Percentiles rank a stretch among this genome's conserved stretches.
Conservation (phyloP, 2,888 invertebrate genomes). For the Drosophila kokeensis region DNA sequence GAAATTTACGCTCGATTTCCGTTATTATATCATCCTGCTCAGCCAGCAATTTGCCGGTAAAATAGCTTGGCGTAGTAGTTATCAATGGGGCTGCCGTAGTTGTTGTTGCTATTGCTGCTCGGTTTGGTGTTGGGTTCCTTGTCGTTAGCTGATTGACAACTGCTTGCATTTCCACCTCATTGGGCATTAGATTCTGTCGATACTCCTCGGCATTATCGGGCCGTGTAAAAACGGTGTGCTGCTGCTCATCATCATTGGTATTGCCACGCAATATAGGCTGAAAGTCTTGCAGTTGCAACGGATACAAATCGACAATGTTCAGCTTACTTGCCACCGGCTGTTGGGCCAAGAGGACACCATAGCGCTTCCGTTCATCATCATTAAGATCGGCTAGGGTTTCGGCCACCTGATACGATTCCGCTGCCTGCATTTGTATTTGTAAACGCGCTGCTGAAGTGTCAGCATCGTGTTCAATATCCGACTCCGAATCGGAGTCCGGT, state of each 20-base stretch:
- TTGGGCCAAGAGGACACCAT: conserved; percentile 58
- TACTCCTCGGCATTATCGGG: conserved; percentile 59
- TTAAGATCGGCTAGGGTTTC: conserved; percentile 69
- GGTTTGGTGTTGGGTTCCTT: not conserved
- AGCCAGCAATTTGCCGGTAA: conserved; percentile 83
- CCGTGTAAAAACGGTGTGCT: conserved; percentile 73
- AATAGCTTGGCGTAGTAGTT: conserved; percentile 67
- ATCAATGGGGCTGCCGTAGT: conserved; percentile 18
- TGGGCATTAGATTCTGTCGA: conserved; percentile 77
- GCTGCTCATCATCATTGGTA: conserved; percentile 68
- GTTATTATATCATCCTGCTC: conserved; percentile 84
- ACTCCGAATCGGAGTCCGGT: not conserved
- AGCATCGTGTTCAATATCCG: not conserved
- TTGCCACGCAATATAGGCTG: conserved; percentile 64
- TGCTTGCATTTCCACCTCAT: conserved; percentile 63
- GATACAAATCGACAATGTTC: conserved; percentile 84
- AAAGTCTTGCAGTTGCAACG: conserved; percentile 82
- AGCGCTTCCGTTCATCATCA: conserved; percentile 61
- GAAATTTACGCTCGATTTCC: conserved; percentile 84
- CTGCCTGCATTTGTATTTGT: conserved; percentile 73
- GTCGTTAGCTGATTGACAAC: conserved; percentile 15
- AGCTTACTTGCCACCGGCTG: conserved; percentile 76
- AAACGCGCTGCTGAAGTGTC: conserved; percentile 35
- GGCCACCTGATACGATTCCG: conserved; percentile 73
- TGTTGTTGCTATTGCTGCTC: conserved; percentile 18